These are phyloP conservation scores for Eurytoma californica DNA, from an alignment of 2,888 invertebrate species.

Conservation along the genomic window DNA sequence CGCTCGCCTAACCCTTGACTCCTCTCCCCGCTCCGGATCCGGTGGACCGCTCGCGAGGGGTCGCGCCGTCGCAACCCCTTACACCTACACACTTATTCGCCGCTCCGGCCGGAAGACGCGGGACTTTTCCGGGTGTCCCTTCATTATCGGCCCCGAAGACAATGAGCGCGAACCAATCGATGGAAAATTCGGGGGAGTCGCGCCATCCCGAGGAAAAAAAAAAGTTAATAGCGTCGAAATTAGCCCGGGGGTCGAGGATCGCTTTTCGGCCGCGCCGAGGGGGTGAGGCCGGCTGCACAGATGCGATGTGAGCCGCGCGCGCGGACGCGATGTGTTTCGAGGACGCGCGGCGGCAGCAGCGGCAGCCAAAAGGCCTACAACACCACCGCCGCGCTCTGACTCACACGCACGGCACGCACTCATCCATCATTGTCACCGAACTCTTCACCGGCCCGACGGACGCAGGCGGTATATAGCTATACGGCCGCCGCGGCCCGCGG, in stretches of 20 bases:
- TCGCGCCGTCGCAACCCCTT: neutral
- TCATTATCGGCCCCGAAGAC: slow-evolving; percentile 44
- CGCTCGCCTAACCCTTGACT: slow-evolving; percentile 73
- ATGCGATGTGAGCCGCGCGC: slow-evolving; percentile 63
- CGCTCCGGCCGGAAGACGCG: neutral
- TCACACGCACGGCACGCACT: slow-evolving; percentile 70
- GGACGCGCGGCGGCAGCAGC: neutral
- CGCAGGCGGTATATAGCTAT: slow-evolving; percentile 1
- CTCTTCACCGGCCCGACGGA: slow-evolving; percentile 64
- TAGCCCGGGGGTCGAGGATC: slow-evolving; percentile 65
- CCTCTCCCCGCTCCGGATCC: neutral
- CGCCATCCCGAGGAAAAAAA: slow-evolving; percentile 56
- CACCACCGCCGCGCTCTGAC: slow-evolving; percentile 63
- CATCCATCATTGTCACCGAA: slow-evolving; percentile 75
- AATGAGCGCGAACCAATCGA: slow-evolving; percentile 43
- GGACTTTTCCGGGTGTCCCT: slow-evolving; percentile 7
- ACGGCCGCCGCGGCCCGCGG: neutral
- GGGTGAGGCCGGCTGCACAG: slow-evolving; percentile 67
- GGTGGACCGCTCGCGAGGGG: slow-evolving; percentile 18
- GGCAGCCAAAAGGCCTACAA: neutral
- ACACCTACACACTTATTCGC: slow-evolving; percentile 16
- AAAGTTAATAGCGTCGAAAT: slow-evolving; percentile 71
- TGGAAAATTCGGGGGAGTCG: slow-evolving; percentile 47
- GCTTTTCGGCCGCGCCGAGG: slow-evolving; percentile 64
- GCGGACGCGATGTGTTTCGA: neutral